phyloP scores from a whole-genome alignment of 2,797 vertebrate genomes.

The Syncerus caffer region DNA sequence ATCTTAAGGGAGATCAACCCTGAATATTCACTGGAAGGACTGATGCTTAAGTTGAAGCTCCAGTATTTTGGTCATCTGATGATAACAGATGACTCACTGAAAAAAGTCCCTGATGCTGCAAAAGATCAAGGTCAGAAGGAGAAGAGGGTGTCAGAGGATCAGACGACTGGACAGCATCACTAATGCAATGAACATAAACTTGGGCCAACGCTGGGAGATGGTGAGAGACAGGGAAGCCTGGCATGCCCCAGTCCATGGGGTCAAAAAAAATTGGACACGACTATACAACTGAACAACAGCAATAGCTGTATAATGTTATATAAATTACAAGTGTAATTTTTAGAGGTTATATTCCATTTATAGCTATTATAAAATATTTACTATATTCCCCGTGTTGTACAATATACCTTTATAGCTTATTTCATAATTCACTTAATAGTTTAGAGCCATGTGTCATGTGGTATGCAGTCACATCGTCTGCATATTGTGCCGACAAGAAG shows the following conservation, averaged over 20 bases:
- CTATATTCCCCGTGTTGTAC: not conserved
- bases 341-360: not conserved
- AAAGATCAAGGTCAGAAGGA: not conserved
- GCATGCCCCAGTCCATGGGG: not conserved
- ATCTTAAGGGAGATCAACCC: not conserved
- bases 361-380: not conserved
- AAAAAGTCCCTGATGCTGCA: not conserved
- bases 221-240: not conserved
- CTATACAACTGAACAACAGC: not conserved
- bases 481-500: not conserved
- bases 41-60: not conserved
- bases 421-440: not conserved
- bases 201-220: not conserved
- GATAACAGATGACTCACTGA: not conserved
- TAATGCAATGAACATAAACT: not conserved
- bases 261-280: not conserved
- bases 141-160: not conserved
- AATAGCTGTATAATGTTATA: not conserved
- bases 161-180: not conserved
- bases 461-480: not conserved
- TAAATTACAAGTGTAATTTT: not conserved
- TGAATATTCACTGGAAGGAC: not conserved
- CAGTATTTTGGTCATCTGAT: not conserved
- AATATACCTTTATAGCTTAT: not conserved
- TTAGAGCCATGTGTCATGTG: not conserved